Evolutionary conservation across 2,797 vertebrate species (phyloP).

Genomic region (Gobionotothen gibberifrons): DNA sequence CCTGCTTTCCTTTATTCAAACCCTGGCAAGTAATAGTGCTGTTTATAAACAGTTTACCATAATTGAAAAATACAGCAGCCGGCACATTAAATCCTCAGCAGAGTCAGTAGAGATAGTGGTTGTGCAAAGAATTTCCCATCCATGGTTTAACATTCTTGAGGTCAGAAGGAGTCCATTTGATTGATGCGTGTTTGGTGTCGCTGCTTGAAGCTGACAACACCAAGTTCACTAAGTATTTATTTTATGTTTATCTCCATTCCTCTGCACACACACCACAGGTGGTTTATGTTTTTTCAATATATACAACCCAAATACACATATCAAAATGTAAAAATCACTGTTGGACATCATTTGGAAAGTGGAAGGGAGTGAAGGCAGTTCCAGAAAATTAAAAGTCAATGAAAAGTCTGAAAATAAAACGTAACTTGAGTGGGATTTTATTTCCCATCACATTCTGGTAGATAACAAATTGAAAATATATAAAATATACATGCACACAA

Average conservation of each 20-base stretch:
- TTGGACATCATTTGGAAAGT: constrained; percentile 33
- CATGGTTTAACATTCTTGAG: constrained; percentile 68
- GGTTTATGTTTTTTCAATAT: no score
- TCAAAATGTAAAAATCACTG: no score
- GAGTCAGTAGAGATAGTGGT: constrained; percentile 27
- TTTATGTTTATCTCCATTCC: not conserved
- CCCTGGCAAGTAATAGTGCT: not conserved
- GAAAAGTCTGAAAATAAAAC: not conserved
- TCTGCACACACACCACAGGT: not conserved
- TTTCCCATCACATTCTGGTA: not conserved
- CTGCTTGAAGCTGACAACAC: not conserved
- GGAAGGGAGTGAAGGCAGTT: constrained; percentile 43
- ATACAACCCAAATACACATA: no score
- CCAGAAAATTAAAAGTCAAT: not conserved
- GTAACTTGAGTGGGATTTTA: no score
- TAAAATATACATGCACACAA: not conserved
- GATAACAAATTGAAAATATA: not conserved
- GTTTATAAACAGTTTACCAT: not conserved
- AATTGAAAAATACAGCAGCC: constrained; percentile 19
- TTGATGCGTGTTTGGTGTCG: constrained; percentile 2
- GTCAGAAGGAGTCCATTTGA: constrained; percentile 38
- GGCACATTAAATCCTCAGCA: not conserved
- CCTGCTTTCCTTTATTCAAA: not conserved
- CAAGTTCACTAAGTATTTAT: not conserved
- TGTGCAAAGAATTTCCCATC: constrained; percentile 55